A percentile compares a stretch with the other conserved stretches of the same genome.
These are phyloP conservation scores for Zosterops lateralis DNA, from an alignment of 2,113 vertebrate species.

Conservation along the genomic window DNA sequence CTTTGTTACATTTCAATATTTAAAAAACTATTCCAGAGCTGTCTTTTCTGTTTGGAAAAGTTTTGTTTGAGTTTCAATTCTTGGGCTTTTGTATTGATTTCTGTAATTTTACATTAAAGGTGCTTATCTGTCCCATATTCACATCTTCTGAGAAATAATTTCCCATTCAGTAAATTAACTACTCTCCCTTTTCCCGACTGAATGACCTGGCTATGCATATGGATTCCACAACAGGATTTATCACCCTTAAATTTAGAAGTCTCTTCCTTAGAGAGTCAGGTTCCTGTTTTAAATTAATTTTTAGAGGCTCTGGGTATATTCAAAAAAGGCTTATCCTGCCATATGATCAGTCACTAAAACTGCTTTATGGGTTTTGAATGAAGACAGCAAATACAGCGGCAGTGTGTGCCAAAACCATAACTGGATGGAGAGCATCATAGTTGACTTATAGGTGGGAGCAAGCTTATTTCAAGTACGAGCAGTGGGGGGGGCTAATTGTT, in stretches of 20 bases:
- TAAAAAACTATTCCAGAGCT: neutral
- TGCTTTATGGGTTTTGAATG: neutral
- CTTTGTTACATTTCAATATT: neutral
- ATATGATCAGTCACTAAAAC: neutral
- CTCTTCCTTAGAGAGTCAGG: neutral
- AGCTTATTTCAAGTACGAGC: neutral
- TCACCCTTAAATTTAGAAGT: neutral
- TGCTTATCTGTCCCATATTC: neutral
- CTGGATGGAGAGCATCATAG: neutral
- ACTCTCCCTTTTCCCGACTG: neutral
- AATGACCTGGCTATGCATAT: neutral
- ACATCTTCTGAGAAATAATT: neutral
- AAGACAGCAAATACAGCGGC: neutral
- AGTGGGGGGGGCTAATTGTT: neutral
- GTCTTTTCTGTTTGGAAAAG: neutral
- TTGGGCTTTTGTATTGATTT: neutral
- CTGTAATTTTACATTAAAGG: neutral
- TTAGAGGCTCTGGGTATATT: neutral
- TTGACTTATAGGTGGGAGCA: neutral
- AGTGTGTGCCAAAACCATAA: neutral
- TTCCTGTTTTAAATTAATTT: neutral
- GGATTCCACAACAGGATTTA: neutral
- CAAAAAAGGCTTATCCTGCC: neutral
- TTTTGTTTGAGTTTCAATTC: neutral
- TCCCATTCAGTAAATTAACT: neutral